phyloP scores from a whole-genome alignment of 1,140 invertebrate genomes.

The Trachymyrmex septentrionalis region DNA sequence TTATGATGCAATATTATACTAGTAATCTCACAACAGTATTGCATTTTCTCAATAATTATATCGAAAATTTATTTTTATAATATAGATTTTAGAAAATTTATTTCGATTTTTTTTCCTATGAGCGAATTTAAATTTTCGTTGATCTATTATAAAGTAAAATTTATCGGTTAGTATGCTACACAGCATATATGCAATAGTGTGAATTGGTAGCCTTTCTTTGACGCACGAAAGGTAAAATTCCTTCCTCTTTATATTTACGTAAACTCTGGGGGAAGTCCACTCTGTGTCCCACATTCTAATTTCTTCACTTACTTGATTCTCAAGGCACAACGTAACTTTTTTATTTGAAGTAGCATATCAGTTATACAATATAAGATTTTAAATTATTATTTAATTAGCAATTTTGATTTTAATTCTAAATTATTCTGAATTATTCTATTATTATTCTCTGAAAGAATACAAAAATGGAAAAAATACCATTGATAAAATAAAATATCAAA shows the following conservation, averaged over 20 bases:
- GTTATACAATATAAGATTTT: not conserved
- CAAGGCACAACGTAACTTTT: not conserved
- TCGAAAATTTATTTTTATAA: not conserved
- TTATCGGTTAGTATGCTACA: constrained; percentile 25
- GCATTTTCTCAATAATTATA: not conserved
- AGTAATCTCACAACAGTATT: not conserved
- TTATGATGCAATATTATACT: not conserved
- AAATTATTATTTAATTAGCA: not conserved
- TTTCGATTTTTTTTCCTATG: not conserved
- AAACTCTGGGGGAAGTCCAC: not conserved
- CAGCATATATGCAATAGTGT: constrained; percentile 21
- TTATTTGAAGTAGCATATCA: not conserved
- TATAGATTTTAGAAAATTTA: not conserved
- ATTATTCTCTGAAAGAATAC: not conserved
- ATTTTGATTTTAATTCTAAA: not conserved
- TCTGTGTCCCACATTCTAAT: constrained; percentile 35
- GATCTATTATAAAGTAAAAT: constrained; percentile 10
- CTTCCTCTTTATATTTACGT: not conserved
- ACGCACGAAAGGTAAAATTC: constrained; percentile 66
- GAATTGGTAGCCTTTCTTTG: constrained; percentile 66
- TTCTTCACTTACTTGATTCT: not conserved
- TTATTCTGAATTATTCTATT: too few species aligned
- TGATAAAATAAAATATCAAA: not conserved
- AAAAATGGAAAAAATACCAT: not conserved
- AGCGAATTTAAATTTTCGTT: not conserved